A percentile compares a stretch with the other conserved stretches of the same genome.
Evolutionary conservation across 1,140 invertebrate genomes (phyloP).

Genomic region (Pteromalus puparum): DNA sequence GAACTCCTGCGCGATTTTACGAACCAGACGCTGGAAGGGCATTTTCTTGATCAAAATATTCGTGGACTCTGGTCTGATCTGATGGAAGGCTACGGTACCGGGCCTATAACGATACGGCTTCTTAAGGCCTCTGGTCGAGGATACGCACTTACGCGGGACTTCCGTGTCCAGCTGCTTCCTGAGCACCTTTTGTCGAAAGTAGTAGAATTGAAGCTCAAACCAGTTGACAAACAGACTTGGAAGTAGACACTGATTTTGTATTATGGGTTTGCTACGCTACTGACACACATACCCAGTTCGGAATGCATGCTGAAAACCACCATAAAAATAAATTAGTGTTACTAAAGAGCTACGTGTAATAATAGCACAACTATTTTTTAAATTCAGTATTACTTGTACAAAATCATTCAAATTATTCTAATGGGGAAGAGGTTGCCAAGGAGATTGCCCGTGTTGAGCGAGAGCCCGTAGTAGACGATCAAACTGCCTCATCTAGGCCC

Average conservation of each 20-base stretch:
- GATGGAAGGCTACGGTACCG: slow-evolving; percentile 89
- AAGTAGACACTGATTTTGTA: too few species aligned
- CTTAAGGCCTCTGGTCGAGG: slow-evolving; percentile 90
- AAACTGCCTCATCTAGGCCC: slow-evolving; percentile 89
- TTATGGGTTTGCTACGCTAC: too few species aligned
- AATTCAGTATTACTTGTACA: too few species aligned
- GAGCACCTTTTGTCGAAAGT: slow-evolving; percentile 79
- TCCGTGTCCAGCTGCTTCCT: slow-evolving; percentile 86
- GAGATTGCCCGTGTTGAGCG: slow-evolving; percentile 86
- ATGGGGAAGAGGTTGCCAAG: slow-evolving; percentile 90
- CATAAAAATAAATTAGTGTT: too few species aligned
- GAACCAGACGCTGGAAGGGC: slow-evolving; percentile 89
- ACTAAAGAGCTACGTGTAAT: too few species aligned
- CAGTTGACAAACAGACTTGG: too few species aligned
- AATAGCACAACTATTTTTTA: too few species aligned
- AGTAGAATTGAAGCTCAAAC: too few species aligned
- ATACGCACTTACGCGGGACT: slow-evolving; percentile 86
- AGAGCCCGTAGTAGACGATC: slow-evolving; percentile 90
- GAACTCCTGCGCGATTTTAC: slow-evolving; percentile 92
- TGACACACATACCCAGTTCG: too few species aligned
- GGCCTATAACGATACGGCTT: slow-evolving; percentile 86
- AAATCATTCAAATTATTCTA: slow-evolving; percentile 44
- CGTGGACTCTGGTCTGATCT: slow-evolving; percentile 84
- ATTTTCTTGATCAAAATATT: slow-evolving; percentile 91
- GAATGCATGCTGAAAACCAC: too few species aligned